A percentile compares a stretch with the other conserved stretches of the same genome.
Evolutionary conservation across 2,797 vertebrate species (phyloP).

Genomic region (Spheniscus humboldti): DNA sequence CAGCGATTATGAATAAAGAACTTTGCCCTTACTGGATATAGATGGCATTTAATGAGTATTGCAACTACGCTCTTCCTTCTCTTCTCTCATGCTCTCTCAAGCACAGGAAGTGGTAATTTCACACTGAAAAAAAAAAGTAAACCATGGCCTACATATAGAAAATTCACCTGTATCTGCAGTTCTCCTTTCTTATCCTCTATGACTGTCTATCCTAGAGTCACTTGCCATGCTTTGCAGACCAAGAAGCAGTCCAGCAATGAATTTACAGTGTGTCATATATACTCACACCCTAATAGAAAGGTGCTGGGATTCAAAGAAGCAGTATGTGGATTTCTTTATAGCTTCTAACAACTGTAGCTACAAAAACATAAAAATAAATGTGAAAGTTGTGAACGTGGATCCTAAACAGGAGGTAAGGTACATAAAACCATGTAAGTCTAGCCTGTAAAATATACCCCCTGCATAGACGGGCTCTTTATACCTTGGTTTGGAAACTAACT

Average conservation of each 20-base stretch:
- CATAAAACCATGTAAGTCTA: not conserved
- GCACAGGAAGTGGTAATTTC: constrained; percentile 30
- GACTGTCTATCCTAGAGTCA: constrained; percentile 32
- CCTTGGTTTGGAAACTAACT: not conserved
- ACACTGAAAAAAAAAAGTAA: constrained; percentile 10
- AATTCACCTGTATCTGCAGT: constrained; percentile 22
- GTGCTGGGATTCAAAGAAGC: constrained; percentile 16
- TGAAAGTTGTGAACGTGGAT: not conserved
- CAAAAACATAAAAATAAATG: not conserved
- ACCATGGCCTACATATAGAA: not conserved
- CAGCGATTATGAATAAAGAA: constrained; percentile 47
- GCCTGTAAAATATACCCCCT: not conserved
- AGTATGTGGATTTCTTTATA: not conserved
- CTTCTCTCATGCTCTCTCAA: constrained; percentile 23
- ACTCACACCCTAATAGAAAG: constrained; percentile 37
- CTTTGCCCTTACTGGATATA: constrained; percentile 48
- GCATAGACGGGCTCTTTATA: not conserved
- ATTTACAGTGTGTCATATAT: constrained; percentile 10
- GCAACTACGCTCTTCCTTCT: constrained; percentile 21
- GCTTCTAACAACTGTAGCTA: not conserved
- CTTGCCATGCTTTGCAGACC: constrained; percentile 21
- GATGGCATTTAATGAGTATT: constrained; percentile 54
- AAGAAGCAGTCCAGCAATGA: constrained; percentile 24
- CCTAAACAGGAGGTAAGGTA: not conserved
- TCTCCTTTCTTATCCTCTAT: constrained; percentile 15